Percentiles rank a stretch among this genome's conserved stretches.
Evolutionary conservation across 2,888 invertebrate species (phyloP).

Genomic region (Euphydryas editha): DNA sequence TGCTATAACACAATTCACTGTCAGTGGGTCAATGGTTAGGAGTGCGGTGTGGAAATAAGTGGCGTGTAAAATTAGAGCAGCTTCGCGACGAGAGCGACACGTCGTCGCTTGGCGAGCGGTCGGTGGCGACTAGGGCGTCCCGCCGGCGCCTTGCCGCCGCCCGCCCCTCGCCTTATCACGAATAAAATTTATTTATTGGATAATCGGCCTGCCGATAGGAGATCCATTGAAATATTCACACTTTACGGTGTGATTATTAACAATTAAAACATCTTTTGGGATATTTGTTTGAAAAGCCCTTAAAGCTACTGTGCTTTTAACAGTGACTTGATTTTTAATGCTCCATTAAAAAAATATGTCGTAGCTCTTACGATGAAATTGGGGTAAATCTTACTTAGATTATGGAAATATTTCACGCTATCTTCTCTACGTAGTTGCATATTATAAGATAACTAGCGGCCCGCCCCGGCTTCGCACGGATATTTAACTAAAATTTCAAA

Average conservation of each 20-base stretch:
- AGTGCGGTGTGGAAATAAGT: conserved; percentile 56
- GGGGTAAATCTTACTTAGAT: no score
- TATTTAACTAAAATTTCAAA: no score
- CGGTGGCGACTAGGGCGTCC: conserved; percentile 75
- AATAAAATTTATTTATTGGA: conserved; percentile 82
- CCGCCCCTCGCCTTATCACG: conserved; percentile 77
- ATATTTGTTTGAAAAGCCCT: background rate
- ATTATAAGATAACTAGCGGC: no score
- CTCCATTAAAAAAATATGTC: no score
- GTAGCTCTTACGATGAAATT: no score
- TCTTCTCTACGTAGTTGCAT: no score
- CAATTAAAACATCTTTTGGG: conserved; percentile 29
- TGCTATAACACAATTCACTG: conserved; percentile 68
- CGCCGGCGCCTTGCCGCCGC: conserved; percentile 72
- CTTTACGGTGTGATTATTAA: conserved; percentile 55
- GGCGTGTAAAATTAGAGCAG: conserved; percentile 74
- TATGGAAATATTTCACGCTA: no score
- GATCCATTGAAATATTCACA: conserved; percentile 70
- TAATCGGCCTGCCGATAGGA: conserved; percentile 71
- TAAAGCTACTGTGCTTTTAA: background rate
- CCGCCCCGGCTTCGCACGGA: no score
- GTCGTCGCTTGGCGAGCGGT: conserved; percentile 63
- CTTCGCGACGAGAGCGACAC: conserved; percentile 56
- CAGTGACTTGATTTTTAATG: no score
- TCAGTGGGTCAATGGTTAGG: conserved; percentile 66